Evolutionary conservation across 2,888 invertebrate genomes (phyloP).

Genomic region (Oscheius onirici): DNA sequence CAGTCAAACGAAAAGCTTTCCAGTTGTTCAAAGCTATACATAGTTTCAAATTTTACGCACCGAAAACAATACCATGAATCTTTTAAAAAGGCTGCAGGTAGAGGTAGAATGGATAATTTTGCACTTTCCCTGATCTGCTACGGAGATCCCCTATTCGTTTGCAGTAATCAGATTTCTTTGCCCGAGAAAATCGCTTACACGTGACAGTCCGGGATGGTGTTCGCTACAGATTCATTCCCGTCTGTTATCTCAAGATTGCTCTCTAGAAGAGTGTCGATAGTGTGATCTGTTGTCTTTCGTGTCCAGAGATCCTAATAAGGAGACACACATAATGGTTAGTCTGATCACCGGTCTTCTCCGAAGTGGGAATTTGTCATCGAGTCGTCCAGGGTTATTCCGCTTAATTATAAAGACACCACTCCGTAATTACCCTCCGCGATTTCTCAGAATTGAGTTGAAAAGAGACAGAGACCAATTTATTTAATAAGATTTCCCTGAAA

Average conservation of each 20-base stretch:
- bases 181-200: too few relatives aligned
- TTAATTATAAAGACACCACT: not conserved
- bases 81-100: too few relatives aligned
- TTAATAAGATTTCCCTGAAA: slow-evolving; percentile 20
- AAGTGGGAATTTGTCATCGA: not conserved
- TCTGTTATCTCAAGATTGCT: not conserved
- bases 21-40: too few relatives aligned
- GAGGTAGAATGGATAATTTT: too few relatives aligned
- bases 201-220: too few relatives aligned
- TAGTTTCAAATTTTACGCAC: too few relatives aligned
- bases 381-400: not conserved
- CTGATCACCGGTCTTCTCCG: not conserved
- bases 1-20: too few relatives aligned
- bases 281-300: not conserved
- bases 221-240: not conserved
- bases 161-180: too few relatives aligned
- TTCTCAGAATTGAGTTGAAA: not conserved
- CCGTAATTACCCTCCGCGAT: not conserved
- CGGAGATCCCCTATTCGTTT: too few relatives aligned
- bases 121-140: too few relatives aligned
- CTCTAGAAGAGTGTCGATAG: not conserved
- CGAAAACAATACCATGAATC: too few relatives aligned
- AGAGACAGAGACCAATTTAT: slow-evolving; percentile 1
- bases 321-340: not conserved
- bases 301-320: not conserved